Evolutionary conservation across 2,888 invertebrate genomes (phyloP).

Genomic region (Pristionchus entomophagus): DNA sequence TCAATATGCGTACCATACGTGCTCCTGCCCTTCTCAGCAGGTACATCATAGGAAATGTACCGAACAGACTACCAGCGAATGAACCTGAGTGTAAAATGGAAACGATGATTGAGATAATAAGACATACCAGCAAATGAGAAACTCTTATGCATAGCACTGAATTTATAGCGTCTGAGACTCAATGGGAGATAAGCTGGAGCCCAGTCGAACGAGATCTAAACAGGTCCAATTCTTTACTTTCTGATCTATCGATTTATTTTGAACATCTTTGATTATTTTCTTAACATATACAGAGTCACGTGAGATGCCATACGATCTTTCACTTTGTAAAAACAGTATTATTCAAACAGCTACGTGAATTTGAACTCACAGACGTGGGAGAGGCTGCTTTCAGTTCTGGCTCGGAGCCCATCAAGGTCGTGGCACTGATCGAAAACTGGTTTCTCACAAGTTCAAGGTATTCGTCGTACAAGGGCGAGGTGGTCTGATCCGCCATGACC

Average conservation of each 20-base stretch:
- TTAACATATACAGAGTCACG: too few species aligned
- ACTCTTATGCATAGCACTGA: neutral
- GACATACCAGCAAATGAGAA: neutral
- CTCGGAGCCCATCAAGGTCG: neutral
- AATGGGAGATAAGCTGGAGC: neutral
- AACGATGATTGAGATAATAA: too few species aligned
- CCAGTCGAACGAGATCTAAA: neutral
- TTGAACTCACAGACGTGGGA: too few species aligned
- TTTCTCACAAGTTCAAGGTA: neutral
- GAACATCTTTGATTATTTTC: too few species aligned
- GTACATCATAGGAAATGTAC: neutral
- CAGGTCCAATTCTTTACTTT: too few species aligned
- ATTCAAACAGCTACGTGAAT: too few species aligned
- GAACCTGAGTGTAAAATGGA: neutral
- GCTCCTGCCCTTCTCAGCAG: neutral
- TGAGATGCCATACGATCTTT: too few species aligned
- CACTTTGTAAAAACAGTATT: too few species aligned
- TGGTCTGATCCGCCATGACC: neutral
- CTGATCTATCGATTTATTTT: too few species aligned
- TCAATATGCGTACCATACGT: neutral
- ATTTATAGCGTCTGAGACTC: neutral
- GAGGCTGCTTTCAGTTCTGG: neutral
- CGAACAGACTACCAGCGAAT: neutral
- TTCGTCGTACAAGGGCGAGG: neutral
- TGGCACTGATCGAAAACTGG: neutral